These are phyloP conservation scores for Ammodytes marinus DNA, from an alignment of 2,113 vertebrate genomes.

Conservation along the genomic window DNA sequence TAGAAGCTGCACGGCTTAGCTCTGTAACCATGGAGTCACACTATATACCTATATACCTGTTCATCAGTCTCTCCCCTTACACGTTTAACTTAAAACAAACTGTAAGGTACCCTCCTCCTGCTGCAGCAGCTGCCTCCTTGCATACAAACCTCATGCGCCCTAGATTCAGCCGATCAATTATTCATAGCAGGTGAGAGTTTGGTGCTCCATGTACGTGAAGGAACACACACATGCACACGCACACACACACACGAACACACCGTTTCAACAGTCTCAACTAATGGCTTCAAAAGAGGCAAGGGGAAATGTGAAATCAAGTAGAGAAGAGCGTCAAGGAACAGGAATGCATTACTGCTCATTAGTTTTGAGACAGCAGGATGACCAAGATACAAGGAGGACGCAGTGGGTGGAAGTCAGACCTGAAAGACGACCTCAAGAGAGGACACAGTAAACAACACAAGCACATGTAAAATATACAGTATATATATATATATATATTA, in stretches of 20 bases:
- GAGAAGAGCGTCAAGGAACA: slow-evolving; percentile 42
- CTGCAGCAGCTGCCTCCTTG: slow-evolving; percentile 70
- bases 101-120: slow-evolving; percentile 50
- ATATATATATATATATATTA: too few relatives aligned
- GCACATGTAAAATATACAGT: too few relatives aligned
- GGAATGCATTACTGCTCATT: slow-evolving; percentile 61
- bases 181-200: slow-evolving; percentile 83
- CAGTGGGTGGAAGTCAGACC: slow-evolving; percentile 28
- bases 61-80: slow-evolving; percentile 36
- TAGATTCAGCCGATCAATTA: slow-evolving; percentile 83
- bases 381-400: slow-evolving; percentile 39
- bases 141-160: slow-evolving; percentile 77
- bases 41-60: slow-evolving; percentile 46
- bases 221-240: slow-evolving; percentile 1
- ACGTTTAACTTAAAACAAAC: slow-evolving; percentile 58
- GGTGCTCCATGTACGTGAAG: slow-evolving; percentile 56
- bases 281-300: slow-evolving; percentile 62
- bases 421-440: slow-evolving; percentile 45
- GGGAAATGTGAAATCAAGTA: slow-evolving; percentile 66
- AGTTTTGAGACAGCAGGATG: slow-evolving; percentile 58
- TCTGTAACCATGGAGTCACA: slow-evolving; percentile 53
- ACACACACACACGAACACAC: slow-evolving; percentile 5
- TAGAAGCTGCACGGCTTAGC: slow-evolving; percentile 31
- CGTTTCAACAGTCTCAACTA: slow-evolving; percentile 53
- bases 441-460: slow-evolving; percentile 6